Evolutionary conservation across 2,888 invertebrate species (phyloP), one percentile per base, ranked within the genome.

Genomic region (Agonopterix subpropinquella): DNA sequence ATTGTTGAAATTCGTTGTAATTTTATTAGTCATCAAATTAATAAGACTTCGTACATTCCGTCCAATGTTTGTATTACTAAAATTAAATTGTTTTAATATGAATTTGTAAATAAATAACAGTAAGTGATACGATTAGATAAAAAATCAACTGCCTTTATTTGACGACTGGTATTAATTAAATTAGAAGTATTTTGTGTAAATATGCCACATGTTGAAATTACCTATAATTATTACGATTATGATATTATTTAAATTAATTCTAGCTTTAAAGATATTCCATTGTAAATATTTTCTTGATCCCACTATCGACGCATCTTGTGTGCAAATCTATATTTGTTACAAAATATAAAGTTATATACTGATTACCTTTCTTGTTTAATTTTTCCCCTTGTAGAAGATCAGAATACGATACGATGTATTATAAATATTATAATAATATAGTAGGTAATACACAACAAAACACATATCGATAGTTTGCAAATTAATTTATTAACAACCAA

Each of bases 301-400:
- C 61, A 73, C 68, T 70, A 69, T 54, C 65, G 64, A 65, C 82
- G 77, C 70, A 65, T 66, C 63, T 73, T 77, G 77, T 74, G 67
- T 78, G 75, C 73, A 68, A 76, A 77, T 82, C 75, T 86, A 87
- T 88, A 87, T 86, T 87, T 88, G 87, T 87, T 88, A 88, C 73
- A 86, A 85, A 87, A 84, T 83, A 87, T 80, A 84, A 86, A 86
- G 77, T 81, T 83, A 75, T 73, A 73, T 78, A 77, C 71, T 60
- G 66, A 67, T 69, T 65, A 59, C 56, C 57, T 39, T 5, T 28
- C 28, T 28, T 28, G 28, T 28, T 28, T 28, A 28, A 28, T 28
- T 28, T 28, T 28, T 28, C 4, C 28, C 28, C 28, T 5, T 28
- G 28, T 7, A 5, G 5, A 28, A 28, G 28, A 18, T 18, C 7